Conservation (phyloP, 2,888 invertebrate species). For the Pristionchus japonicus region DNA sequence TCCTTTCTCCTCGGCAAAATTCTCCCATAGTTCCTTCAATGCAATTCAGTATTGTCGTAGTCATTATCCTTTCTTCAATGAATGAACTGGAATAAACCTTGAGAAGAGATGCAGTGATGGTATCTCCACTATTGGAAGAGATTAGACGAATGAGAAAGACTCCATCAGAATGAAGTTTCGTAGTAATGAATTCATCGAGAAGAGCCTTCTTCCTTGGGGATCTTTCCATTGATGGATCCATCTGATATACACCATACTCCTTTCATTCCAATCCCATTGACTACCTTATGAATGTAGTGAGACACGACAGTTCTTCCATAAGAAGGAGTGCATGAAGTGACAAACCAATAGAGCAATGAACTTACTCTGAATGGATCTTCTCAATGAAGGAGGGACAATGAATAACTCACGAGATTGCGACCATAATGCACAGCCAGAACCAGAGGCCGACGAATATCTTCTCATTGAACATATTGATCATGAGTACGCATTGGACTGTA, state of each 20-base stretch:
- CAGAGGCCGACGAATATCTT: slow-evolving; percentile 74
- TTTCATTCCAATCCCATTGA: slow-evolving; percentile 29
- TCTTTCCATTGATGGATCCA: slow-evolving; percentile 60
- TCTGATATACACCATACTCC: slow-evolving; percentile 48
- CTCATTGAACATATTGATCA: slow-evolving; percentile 75
- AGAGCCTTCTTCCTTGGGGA: slow-evolving; percentile 52
- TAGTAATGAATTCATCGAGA: slow-evolving; percentile 61
- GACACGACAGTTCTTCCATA: slow-evolving; percentile 54
- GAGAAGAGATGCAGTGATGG: slow-evolving; percentile 65
- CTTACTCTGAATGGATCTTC: slow-evolving; percentile 53
- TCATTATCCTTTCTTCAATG: no score
- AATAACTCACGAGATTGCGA: slow-evolving; percentile 55
- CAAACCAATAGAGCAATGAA: slow-evolving; percentile 65
- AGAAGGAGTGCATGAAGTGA: slow-evolving; percentile 52
- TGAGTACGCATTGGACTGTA: slow-evolving; percentile 74
- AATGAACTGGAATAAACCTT: slow-evolving; percentile 41
- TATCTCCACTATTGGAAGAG: slow-evolving; percentile 61
- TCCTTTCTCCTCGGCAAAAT: slow-evolving; percentile 54
- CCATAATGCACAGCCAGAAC: slow-evolving; percentile 73
- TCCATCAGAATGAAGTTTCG: slow-evolving; percentile 69
- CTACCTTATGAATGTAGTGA: slow-evolving; percentile 64
- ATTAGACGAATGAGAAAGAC: slow-evolving; percentile 66
- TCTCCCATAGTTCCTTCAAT: slow-evolving; percentile 62
- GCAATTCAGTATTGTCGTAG: background rate
- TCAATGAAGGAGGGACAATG: background rate